A percentile compares a stretch with the other conserved stretches of the same genome.
phyloP scores from a whole-genome alignment of 2,888 invertebrate species.

The Luperina testacea region DNA sequence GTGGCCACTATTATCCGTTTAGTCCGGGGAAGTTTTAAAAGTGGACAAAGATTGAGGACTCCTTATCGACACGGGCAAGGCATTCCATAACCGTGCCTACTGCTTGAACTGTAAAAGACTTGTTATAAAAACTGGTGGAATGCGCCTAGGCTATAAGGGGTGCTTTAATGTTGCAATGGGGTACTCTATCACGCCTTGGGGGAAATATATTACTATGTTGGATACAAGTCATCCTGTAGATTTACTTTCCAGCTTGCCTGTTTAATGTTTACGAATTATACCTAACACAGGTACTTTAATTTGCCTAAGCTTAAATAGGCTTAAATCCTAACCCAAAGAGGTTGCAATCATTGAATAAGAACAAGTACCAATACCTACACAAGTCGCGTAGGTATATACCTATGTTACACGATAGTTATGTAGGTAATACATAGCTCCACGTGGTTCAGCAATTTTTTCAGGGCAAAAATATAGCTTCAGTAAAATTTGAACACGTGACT shows the following conservation, averaged over 20 bases:
- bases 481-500: slow-evolving; percentile 60
- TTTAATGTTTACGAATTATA: not conserved
- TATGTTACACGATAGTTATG: not conserved
- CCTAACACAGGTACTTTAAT: not conserved
- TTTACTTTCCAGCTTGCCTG: not conserved
- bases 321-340: not conserved
- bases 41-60: too few relatives aligned
- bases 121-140: too few relatives aligned
- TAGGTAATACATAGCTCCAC: slow-evolving; percentile 5
- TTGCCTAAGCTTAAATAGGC: too few relatives aligned
- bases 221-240: not conserved
- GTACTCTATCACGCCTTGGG: too few relatives aligned
- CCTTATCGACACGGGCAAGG: too few relatives aligned
- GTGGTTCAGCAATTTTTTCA: slow-evolving; percentile 21
- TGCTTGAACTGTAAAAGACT: too few relatives aligned
- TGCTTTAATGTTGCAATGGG: too few relatives aligned
- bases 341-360: not conserved
- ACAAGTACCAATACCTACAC: not conserved
- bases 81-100: too few relatives aligned
- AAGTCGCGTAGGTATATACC: not conserved
- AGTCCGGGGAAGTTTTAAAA: too few relatives aligned
- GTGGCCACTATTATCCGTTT: too few relatives aligned
- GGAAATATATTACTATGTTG: too few relatives aligned
- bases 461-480: slow-evolving; percentile 9
- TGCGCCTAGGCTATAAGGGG: too few relatives aligned